These are phyloP conservation scores for Papilio aristodemus DNA, from an alignment of 1,140 invertebrate species.

Conservation along the genomic window DNA sequence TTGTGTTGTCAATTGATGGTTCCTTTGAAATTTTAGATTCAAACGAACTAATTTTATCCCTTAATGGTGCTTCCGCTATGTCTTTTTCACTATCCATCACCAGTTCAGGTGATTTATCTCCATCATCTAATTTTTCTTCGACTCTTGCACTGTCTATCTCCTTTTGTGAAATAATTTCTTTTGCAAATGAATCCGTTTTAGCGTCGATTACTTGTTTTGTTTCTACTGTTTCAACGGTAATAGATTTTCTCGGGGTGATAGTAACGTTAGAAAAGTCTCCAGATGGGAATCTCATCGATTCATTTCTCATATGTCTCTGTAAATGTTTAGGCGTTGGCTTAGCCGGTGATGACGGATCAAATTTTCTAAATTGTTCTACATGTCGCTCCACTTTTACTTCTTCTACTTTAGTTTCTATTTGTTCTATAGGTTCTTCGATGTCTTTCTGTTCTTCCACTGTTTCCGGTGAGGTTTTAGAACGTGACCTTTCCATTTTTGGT, in stretches of 20 bases:
- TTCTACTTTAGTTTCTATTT: conserved; percentile 53
- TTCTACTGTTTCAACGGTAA: conserved; percentile 66
- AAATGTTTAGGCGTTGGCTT: conserved; percentile 79
- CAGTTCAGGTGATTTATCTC: conserved; percentile 69
- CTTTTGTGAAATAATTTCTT: conserved; percentile 72
- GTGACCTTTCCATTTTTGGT: conserved; percentile 63
- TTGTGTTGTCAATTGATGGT: conserved; percentile 65
- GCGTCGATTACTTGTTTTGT: conserved; percentile 59
- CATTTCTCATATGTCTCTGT: conserved; percentile 79
- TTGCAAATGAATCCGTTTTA: conserved; percentile 57
- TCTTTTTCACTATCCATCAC: conserved; percentile 68
- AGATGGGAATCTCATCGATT: conserved; percentile 79
- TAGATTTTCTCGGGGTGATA: conserved; percentile 74
- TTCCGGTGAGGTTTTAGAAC: conserved; percentile 68
- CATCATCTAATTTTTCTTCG: conserved; percentile 74
- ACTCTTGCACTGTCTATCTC: conserved; percentile 71
- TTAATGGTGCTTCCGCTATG: conserved; percentile 74
- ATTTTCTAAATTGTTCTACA: conserved; percentile 69
- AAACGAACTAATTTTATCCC: conserved; percentile 76
- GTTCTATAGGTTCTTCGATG: conserved; percentile 44
- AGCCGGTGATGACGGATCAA: conserved; percentile 70
- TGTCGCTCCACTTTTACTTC: conserved; percentile 62
- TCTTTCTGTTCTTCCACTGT: conserved; percentile 56
- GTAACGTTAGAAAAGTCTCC: conserved; percentile 79
- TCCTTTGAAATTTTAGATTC: conserved; percentile 75